Conservation (phyloP, 2,888 invertebrate genomes). For the Cataglyphis albicans region DNA sequence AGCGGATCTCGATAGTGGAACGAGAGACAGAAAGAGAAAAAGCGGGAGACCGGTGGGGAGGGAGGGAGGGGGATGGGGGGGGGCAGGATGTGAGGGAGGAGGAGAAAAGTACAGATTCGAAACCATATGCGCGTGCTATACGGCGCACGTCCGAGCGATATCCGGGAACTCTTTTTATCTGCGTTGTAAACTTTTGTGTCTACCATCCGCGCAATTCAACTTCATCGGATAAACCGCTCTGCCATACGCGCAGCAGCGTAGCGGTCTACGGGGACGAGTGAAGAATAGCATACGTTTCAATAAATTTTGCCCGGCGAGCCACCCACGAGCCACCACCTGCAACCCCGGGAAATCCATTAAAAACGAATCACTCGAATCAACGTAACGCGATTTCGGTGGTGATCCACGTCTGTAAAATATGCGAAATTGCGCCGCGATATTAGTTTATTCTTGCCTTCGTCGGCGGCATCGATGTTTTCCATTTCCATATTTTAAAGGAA, state of each 20-base stretch:
- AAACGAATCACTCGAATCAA: slow-evolving; percentile 57
- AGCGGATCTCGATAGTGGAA: slow-evolving; percentile 31
- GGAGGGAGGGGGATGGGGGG: neutral
- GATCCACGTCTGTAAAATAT: slow-evolving; percentile 51
- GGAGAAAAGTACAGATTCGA: slow-evolving; percentile 43
- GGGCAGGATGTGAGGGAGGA: neutral
- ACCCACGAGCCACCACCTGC: slow-evolving; percentile 47
- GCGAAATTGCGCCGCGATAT: slow-evolving; percentile 48
- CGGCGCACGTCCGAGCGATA: slow-evolving; percentile 53
- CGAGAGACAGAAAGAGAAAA: neutral
- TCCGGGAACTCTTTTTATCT: slow-evolving; percentile 52
- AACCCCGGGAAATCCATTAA: slow-evolving; percentile 69
- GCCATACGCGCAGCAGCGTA: slow-evolving; percentile 45
- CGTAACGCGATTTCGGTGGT: slow-evolving; percentile 51
- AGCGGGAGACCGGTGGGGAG: neutral
- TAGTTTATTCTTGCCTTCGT: slow-evolving; percentile 56
- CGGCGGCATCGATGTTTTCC: slow-evolving; percentile 45
- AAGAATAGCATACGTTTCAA: slow-evolving; percentile 73
- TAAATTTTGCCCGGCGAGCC: slow-evolving; percentile 70
- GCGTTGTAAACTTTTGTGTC: slow-evolving; percentile 56
- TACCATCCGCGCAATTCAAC: slow-evolving; percentile 60
- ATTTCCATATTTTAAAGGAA: slow-evolving; percentile 54
- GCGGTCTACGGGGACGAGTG: slow-evolving; percentile 61
- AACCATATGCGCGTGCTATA: slow-evolving; percentile 53
- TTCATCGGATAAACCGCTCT: slow-evolving; percentile 53